Percentiles rank a stretch among this genome's conserved stretches.
These are phyloP conservation scores for Mechanitis messenoides DNA, from an alignment of 2,888 invertebrate genomes.

Conservation along the genomic window DNA sequence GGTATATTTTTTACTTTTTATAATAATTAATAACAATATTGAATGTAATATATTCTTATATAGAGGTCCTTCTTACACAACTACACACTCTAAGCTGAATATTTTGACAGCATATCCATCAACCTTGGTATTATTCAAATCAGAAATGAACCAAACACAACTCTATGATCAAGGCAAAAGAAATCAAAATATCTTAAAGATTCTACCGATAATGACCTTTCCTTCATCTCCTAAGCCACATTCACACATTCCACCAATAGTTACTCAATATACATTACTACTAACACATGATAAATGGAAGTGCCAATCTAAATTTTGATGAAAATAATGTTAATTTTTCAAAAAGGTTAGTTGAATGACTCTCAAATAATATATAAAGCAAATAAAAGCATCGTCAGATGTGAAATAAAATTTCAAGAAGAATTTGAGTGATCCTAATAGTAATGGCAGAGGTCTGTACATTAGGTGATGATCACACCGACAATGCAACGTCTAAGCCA, in stretches of 20 bases:
- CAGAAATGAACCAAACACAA: conserved; percentile 38
- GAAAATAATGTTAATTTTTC: conserved; percentile 44
- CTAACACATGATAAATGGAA: conserved; percentile 35
- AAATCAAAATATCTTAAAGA: conserved; percentile 33
- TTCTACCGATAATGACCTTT: conserved; percentile 57
- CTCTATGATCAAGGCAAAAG: conserved; percentile 40
- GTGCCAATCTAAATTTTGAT: conserved; percentile 56
- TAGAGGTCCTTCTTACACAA: conserved; percentile 7
- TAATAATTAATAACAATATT: too few species aligned
- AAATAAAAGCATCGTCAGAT: conserved; percentile 51
- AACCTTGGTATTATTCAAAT: conserved; percentile 48
- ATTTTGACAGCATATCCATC: conserved; percentile 35
- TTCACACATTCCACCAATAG: conserved; percentile 42
- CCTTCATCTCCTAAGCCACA: conserved; percentile 46
- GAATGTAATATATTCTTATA: too few species aligned
- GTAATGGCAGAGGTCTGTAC: conserved; percentile 52
- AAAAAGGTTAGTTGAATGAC: conserved; percentile 58
- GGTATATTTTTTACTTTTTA: too few species aligned
- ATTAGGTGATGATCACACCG: conserved; percentile 58
- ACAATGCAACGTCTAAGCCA: conserved; percentile 71
- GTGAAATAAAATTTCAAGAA: conserved; percentile 58
- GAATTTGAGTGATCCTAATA: conserved; percentile 53
- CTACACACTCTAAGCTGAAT: conserved; percentile 37
- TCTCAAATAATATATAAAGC: conserved; percentile 49
- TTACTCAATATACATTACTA: conserved; percentile 28